Evolutionary conservation across 2,797 vertebrate species (phyloP), one percentile per base, ranked within the genome.

Genomic region (Sylvia borin): DNA sequence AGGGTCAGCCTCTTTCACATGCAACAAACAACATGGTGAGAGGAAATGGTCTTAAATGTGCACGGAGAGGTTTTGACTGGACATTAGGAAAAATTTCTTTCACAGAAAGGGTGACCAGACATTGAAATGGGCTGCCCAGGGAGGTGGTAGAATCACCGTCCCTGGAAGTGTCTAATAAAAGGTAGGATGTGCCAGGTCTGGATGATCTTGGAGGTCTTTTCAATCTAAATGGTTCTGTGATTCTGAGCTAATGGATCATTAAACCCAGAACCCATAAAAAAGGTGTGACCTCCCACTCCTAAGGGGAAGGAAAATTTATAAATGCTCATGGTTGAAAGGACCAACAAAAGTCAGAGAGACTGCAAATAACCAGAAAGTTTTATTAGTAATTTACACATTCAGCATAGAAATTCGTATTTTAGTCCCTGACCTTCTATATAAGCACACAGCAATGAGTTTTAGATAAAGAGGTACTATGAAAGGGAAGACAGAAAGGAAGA

Each of bases 1-100:
- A 6, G 12, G 3, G 4, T 58, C 36, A 42, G 38, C 32, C 27
- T 43, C 45, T 36, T 51, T 43, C 12, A 4, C 17, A 24, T 19
- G 61, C 27, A 67, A 27, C 14, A 75, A 43, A 51, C 0, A 2
- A 43, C 32, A 51, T 2, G 10, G 26, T 1, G 0, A 66, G 32
- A 75, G 8, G 15, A 31, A 85, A 45, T 13, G 4, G 11, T 43
- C 32, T 58, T 21, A 51, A 32, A 51, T 22, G 22, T 22, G 2
- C 38, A 36, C 5, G 4, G 32, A 58, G 27, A 38, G 4, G 5
- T 40, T 73, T 73, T 1, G 1, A 25, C 9, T 11, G 13, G 25
- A 42, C 20, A 40, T 17, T 25, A 55, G 9, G 31, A 54, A 26
- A 34, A 22, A 2, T 4, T 17, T 31, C 47, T 22, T 32, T n/a